Evolutionary conservation across 2,888 invertebrate genomes (phyloP).

Genomic region (Pheosia gnoma): DNA sequence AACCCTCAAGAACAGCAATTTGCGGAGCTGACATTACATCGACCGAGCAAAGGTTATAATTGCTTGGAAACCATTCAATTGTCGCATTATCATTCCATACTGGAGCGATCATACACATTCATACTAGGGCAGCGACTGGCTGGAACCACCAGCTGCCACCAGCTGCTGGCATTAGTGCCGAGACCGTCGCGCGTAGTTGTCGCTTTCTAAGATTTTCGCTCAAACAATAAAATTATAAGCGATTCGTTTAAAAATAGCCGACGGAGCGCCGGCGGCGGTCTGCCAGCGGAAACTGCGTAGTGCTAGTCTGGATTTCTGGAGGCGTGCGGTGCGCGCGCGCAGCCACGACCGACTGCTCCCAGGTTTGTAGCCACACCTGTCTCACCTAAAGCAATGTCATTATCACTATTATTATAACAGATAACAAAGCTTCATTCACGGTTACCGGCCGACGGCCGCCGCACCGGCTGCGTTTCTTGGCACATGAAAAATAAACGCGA

Average conservation of each 20-base stretch:
- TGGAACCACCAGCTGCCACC: conserved; percentile 62
- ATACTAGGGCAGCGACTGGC: conserved; percentile 50
- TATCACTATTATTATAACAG: conserved; percentile 75
- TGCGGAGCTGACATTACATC: conserved; percentile 13
- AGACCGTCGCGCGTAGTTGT: conserved; percentile 75
- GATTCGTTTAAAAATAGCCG: conserved; percentile 75
- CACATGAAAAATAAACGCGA: conserved; percentile 35
- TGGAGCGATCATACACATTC: conserved; percentile 30
- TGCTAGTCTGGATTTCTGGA: conserved; percentile 71
- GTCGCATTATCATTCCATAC: conserved; percentile 37
- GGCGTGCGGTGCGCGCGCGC: conserved; percentile 74
- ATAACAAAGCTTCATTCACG: conserved; percentile 68
- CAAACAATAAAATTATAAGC: conserved; percentile 83
- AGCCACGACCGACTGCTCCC: conserved; percentile 61
- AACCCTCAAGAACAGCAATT: neutral
- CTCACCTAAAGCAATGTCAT: conserved; percentile 77
- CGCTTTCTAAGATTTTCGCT: conserved; percentile 73
- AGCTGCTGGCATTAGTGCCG: conserved; percentile 69
- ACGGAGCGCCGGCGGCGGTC: conserved; percentile 53
- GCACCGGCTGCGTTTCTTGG: conserved; percentile 36
- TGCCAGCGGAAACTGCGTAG: conserved; percentile 55
- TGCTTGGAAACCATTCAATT: conserved; percentile 46
- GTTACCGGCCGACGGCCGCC: conserved; percentile 29
- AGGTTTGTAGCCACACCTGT: conserved; percentile 75
- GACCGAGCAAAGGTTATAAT: conserved; percentile 31